Conservation (phyloP, 2,888 invertebrate species). For the Tinea pellionella region DNA sequence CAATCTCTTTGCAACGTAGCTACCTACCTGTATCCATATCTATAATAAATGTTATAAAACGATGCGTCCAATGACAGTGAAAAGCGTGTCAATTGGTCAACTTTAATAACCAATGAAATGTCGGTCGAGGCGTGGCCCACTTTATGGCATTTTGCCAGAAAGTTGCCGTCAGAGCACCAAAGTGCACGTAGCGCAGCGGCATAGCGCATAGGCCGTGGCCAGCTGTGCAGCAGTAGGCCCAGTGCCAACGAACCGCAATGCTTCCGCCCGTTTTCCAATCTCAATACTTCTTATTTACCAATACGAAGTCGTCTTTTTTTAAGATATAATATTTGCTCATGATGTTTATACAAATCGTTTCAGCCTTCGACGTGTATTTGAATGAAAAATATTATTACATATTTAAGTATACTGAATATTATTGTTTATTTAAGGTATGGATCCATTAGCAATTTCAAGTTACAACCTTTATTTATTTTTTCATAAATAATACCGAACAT, state of each 20-base stretch:
- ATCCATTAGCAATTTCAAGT: too few species aligned
- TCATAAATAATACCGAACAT: too few species aligned
- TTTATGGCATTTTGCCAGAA: conserved; percentile 55
- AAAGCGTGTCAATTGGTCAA: conserved; percentile 65
- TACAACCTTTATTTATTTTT: too few species aligned
- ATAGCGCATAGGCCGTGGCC: background rate
- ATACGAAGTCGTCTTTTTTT: background rate
- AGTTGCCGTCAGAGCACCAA: conserved; percentile 29
- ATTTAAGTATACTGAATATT: too few species aligned
- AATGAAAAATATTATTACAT: too few species aligned
- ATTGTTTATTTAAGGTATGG: too few species aligned
- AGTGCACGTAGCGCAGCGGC: conserved; percentile 25
- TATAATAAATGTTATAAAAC: conserved; percentile 3
- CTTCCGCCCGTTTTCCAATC: background rate
- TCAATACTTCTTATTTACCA: conserved; percentile 1
- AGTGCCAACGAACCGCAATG: background rate
- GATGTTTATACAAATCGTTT: background rate
- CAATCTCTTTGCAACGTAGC: background rate
- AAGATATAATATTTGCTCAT: background rate
- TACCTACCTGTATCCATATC: background rate
- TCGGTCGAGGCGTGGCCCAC: conserved; percentile 58
- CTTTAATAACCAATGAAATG: conserved; percentile 63
- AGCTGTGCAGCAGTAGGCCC: conserved; percentile 2
- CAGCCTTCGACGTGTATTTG: background rate
- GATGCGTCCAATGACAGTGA: conserved; percentile 47